These are phyloP conservation scores for Erpobdella octoculata DNA, from an alignment of 2,888 invertebrate genomes.

Conservation along the genomic window DNA sequence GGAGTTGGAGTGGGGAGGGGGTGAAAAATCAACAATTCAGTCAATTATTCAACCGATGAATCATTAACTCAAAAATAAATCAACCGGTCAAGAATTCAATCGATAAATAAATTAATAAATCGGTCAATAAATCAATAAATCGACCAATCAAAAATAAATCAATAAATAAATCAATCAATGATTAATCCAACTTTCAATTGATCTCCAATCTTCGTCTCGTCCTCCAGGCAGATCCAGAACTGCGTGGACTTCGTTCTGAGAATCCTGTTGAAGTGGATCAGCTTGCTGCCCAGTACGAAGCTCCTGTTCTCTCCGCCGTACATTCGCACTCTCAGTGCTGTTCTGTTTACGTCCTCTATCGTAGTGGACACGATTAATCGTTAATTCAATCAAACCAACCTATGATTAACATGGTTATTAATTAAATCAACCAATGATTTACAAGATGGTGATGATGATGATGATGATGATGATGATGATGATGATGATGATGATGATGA, in stretches of 20 bases:
- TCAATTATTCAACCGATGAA: neutral
- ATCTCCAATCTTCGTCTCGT: neutral
- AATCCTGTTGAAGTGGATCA: neutral
- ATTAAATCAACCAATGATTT: too few species aligned
- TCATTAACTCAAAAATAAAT: neutral
- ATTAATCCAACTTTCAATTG: neutral
- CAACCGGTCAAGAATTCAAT: too few species aligned
- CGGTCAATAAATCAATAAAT: neutral
- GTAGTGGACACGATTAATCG: neutral
- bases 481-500: conserved; percentile 31
- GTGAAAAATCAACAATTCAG: neutral
- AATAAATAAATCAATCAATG: too few species aligned
- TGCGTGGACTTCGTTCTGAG: neutral
- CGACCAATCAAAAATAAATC: neutral
- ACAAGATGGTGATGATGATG: conserved; percentile 28
- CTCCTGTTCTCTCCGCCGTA: neutral
- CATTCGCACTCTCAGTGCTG: neutral
- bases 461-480: conserved; percentile 26
- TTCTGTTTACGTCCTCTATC: neutral
- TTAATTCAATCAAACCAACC: too few species aligned
- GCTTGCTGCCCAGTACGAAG: neutral
- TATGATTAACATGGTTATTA: too few species aligned
- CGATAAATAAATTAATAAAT: neutral
- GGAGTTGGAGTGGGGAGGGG: neutral
- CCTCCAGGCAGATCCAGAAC: conserved; percentile 6